phyloP scores from a whole-genome alignment of 2,113 vertebrate genomes.

The Corythornis cristatus region DNA sequence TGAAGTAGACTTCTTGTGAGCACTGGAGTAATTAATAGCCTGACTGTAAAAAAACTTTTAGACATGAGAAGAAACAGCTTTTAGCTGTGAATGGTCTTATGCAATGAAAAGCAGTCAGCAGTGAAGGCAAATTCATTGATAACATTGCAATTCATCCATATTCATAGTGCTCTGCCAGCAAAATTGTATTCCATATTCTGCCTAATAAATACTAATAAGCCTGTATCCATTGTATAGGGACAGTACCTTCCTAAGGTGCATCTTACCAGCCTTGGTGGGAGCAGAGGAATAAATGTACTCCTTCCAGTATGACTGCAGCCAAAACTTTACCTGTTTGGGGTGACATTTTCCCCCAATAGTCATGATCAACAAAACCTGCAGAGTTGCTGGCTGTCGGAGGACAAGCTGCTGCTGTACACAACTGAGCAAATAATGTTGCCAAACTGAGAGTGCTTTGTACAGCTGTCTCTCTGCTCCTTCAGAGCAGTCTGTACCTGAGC shows the following conservation, averaged over 20 bases:
- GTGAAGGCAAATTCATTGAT: not conserved
- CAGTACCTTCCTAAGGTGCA: not conserved
- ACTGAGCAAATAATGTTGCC: not conserved
- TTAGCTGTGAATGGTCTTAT: not conserved
- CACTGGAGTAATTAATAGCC: not conserved
- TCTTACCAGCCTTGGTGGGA: rapidly evolving
- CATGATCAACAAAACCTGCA: not conserved
- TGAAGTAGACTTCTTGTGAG: not conserved
- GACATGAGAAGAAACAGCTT: not conserved
- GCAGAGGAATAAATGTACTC: not conserved
- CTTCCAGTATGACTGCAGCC: not conserved
- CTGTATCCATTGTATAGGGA: rapidly evolving
- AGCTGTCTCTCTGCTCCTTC: not conserved
- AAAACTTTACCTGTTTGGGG: not conserved
- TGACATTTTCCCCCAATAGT: not conserved
- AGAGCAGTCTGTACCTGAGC: not conserved
- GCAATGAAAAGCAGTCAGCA: not conserved
- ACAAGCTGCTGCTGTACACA: not conserved
- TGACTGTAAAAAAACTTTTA: not conserved
- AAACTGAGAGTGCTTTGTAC: rapidly evolving
- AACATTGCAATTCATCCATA: not conserved
- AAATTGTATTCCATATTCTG: not conserved
- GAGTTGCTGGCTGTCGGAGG: not conserved
- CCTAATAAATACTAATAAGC: not conserved
- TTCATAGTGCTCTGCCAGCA: not conserved